Percentiles rank a stretch among this genome's conserved stretches.
Evolutionary conservation across 1,140 invertebrate species (phyloP).

Genomic region (Helicoverpa zea): DNA sequence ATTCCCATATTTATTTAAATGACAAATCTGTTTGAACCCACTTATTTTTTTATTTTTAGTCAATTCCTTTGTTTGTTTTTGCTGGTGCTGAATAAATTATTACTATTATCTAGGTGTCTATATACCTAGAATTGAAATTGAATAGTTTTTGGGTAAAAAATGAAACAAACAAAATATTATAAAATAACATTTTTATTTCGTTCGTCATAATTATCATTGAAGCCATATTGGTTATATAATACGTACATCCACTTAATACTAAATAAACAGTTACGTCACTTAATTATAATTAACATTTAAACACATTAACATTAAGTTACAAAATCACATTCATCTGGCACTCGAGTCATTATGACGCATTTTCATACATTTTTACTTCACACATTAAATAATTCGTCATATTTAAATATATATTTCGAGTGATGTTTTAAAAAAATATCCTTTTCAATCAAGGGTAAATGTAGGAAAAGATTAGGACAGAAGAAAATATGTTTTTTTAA

Average conservation of each 20-base stretch:
- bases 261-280: constrained; percentile 67
- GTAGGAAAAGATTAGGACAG: neutral
- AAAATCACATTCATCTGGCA: constrained; percentile 84
- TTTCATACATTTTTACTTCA: constrained; percentile 50
- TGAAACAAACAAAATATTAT: constrained; percentile 73
- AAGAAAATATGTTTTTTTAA: neutral
- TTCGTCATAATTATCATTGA: constrained; percentile 72
- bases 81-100: too few relatives aligned
- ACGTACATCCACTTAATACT: constrained; percentile 70
- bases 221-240: constrained; percentile 75
- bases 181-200: constrained; percentile 83
- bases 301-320: constrained; percentile 75
- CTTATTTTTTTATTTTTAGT: too few relatives aligned
- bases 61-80: too few relatives aligned
- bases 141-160: neutral
- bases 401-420: constrained; percentile 4
- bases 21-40: too few relatives aligned
- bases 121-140: too few relatives aligned
- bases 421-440: constrained; percentile 38
- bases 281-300: constrained; percentile 64
- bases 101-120: too few relatives aligned
- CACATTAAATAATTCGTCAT: constrained; percentile 26
- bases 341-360: constrained; percentile 67
- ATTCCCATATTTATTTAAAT: too few relatives aligned
- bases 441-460: constrained; percentile 6